Conservation (phyloP, 2,113 vertebrate species). For the Phylloscopus trochiloides region DNA sequence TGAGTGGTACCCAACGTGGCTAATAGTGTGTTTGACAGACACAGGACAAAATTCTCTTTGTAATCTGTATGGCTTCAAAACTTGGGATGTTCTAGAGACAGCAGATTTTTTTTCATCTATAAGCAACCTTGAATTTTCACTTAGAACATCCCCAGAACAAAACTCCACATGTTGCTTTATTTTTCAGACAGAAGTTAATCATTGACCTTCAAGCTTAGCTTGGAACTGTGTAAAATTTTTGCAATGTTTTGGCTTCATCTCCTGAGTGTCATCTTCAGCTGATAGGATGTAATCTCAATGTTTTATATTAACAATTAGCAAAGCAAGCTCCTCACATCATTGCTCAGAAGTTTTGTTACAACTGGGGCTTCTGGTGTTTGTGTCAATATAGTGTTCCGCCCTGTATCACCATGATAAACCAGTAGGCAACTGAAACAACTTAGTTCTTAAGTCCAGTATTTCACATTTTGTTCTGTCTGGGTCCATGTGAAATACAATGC, state of each 20-base stretch:
- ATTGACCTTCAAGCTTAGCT: slow-evolving; percentile 9
- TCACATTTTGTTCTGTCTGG: not conserved
- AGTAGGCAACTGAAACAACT: not conserved
- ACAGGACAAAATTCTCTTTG: not conserved
- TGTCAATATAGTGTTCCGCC: not conserved
- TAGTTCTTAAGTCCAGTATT: not conserved
- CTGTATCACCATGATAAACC: not conserved
- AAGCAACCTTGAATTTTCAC: slow-evolving; percentile 13
- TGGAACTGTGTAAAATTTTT: not conserved
- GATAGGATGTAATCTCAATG: not conserved
- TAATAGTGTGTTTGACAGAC: not conserved
- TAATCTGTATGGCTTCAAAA: not conserved
- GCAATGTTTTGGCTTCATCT: slow-evolving; percentile 21
- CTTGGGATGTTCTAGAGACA: not conserved
- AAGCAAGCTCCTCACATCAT: not conserved
- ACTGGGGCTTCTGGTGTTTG: not conserved
- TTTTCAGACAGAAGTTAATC: slow-evolving; percentile 16
- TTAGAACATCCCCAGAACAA: not conserved
- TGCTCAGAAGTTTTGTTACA: not conserved
- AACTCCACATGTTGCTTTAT: not conserved
- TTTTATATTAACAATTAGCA: not conserved
- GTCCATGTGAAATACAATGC: not conserved
- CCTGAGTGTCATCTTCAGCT: not conserved
- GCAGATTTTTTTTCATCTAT: not conserved
- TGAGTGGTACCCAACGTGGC: not conserved